Base-by-base conservation (phyloP, 2,113 vertebrate genomes). In the Poeciliopsis prolifica region DNA sequence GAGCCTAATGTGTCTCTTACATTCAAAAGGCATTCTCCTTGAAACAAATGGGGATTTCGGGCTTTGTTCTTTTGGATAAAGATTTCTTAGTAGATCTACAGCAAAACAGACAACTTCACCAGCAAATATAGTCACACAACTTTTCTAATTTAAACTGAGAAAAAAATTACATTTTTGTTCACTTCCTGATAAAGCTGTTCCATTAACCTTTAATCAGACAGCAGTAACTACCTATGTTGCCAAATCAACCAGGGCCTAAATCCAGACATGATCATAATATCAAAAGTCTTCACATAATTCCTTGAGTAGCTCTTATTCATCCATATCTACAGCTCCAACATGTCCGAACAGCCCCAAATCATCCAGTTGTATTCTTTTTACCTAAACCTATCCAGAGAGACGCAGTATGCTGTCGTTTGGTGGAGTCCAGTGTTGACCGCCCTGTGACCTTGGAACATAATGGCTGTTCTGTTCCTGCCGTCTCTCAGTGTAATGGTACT, bases 401-500 rank as follows among this genome's bases (percentile, higher is more conserved):
- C 29, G 54, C 65, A 58, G 66, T 68, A 30, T 9, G 8, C 79
- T 44, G 68, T 74, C 7, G 4, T 78, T 68, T 75, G 70, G 58
- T 58, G 80, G 68, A 65, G 78, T 80, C 82, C 70, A 26, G 71
- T n/a, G 33, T 31, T 92, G 91, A 92, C 91, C 90, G 80, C 75
- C 69, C 70, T 33, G 9, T 92, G 91, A 93, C 91, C 90, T 79
- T 61, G 66, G 82, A 85, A 82, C 86, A 92, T 92, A 92, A 92
- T 91, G 85, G 86, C 73, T 68, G 86, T 84, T 90, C 90, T 92
- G 91, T 93, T 92, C 84, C 89, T 90, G 82, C 79, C 89, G 86
- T 93, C 88, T 85, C 80, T 93, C 89, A 90, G 60, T 85, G 77
- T 92, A 92, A 93, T 92, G 81, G 87, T 85, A 88, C 87, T 91